Conservation (phyloP, 2,797 vertebrate species). For the Peromyscus attwateri region DNA sequence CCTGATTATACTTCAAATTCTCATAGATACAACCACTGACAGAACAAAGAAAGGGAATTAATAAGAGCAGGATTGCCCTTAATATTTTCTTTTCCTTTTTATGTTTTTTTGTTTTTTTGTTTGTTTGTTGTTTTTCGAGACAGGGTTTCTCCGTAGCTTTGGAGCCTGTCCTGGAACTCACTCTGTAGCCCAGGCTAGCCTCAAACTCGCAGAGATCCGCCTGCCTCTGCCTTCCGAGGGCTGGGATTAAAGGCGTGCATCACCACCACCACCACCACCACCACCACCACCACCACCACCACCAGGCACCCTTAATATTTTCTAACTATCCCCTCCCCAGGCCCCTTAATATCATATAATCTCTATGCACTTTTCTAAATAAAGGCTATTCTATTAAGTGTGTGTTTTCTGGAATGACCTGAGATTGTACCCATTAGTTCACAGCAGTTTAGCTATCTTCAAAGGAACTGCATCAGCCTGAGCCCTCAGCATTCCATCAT, state of each 20-base stretch:
- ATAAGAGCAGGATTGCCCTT: not conserved
- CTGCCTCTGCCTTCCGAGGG: too few relatives aligned
- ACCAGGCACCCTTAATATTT: not conserved
- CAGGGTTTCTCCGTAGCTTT: too few relatives aligned
- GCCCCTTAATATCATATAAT: not conserved
- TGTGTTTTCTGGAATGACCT: not conserved
- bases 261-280: too few relatives aligned
- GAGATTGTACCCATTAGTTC: not conserved
- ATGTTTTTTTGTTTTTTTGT: too few relatives aligned
- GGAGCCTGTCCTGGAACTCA: too few relatives aligned
- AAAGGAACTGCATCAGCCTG: not conserved
- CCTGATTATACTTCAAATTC: not conserved
- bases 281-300: too few relatives aligned
- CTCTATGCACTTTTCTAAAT: not conserved
- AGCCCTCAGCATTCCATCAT: not conserved
- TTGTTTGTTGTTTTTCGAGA: too few relatives aligned
- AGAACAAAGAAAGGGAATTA: not conserved
- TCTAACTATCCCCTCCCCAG: not conserved
- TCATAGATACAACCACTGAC: not conserved
- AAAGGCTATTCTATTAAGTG: not conserved
- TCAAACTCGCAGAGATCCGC: too few relatives aligned
- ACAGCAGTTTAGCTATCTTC: not conserved
- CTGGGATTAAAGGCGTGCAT: too few relatives aligned
- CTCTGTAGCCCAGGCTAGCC: too few relatives aligned
- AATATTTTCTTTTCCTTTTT: too few relatives aligned